phyloP scores from a whole-genome alignment of 2,888 invertebrate genomes.

The Alcis repandata region DNA sequence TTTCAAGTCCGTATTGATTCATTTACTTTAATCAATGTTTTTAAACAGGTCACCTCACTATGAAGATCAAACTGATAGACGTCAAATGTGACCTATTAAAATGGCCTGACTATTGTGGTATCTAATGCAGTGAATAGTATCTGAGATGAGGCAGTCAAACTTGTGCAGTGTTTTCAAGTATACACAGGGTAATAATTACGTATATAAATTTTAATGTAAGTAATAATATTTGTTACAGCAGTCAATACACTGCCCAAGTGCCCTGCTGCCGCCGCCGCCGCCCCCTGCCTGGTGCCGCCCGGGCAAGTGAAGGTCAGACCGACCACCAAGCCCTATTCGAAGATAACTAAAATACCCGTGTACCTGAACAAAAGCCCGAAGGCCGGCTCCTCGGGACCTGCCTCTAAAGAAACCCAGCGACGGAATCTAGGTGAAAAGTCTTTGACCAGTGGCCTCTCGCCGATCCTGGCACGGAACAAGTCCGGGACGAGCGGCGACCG shows the following conservation, averaged over 20 bases:
- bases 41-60: too few relatives aligned
- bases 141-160: too few relatives aligned
- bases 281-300: too few relatives aligned
- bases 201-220: too few relatives aligned
- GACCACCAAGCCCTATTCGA: constrained; percentile 37
- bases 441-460: constrained; percentile 27
- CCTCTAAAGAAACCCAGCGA: neutral
- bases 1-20: too few relatives aligned
- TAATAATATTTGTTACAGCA: constrained; percentile 32
- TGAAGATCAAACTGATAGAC: too few relatives aligned
- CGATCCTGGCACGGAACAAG: constrained; percentile 33
- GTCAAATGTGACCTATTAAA: too few relatives aligned
- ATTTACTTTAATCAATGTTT: too few relatives aligned
- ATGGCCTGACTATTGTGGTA: too few relatives aligned
- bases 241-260: neutral
- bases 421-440: constrained; percentile 18
- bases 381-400: constrained; percentile 32
- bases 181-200: too few relatives aligned
- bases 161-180: too few relatives aligned
- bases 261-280: neutral
- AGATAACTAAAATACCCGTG: constrained; percentile 72
- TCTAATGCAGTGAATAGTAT: too few relatives aligned
- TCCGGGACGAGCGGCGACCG: constrained; percentile 54
- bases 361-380: constrained; percentile 59
- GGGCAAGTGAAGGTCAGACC: constrained; percentile 35